phyloP scores from a whole-genome alignment of 2,888 invertebrate genomes.

The Lutraria lutraria region DNA sequence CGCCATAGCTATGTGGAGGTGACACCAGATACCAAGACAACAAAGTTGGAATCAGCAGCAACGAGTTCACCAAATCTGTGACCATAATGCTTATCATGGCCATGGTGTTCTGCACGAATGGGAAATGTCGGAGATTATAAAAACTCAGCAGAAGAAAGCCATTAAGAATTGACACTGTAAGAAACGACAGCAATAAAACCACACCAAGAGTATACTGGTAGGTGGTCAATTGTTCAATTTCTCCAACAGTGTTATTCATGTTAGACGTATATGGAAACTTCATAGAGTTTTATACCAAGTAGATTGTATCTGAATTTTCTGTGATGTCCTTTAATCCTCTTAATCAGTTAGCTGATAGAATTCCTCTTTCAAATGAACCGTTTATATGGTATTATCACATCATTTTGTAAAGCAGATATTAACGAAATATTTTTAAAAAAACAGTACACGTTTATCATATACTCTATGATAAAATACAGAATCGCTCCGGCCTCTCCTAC shows the following conservation, averaged over 20 bases:
- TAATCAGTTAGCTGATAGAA: too few relatives aligned
- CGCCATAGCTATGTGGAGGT: constrained; percentile 24
- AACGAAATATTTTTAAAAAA: too few relatives aligned
- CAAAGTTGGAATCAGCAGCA: constrained; percentile 32
- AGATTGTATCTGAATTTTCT: too few relatives aligned
- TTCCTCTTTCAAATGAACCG: too few relatives aligned
- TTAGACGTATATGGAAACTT: not conserved
- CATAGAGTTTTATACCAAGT: too few relatives aligned
- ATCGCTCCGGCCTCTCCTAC: too few relatives aligned
- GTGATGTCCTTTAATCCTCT: too few relatives aligned
- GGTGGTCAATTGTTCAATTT: not conserved
- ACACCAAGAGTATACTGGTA: constrained; percentile 26
- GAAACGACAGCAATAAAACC: not conserved
- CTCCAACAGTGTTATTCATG: constrained; percentile 30
- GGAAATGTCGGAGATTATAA: constrained; percentile 24
- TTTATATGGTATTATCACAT: too few relatives aligned
- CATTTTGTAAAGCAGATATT: too few relatives aligned
- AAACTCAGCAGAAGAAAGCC: constrained; percentile 33
- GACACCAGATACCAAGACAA: constrained; percentile 29
- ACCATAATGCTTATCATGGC: constrained; percentile 36
- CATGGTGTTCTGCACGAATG: constrained; percentile 33
- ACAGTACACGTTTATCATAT: too few relatives aligned
- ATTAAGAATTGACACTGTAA: constrained; percentile 8
- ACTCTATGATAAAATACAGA: too few relatives aligned
- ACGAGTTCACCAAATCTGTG: constrained; percentile 33